Evolutionary conservation across 1,140 invertebrate species (phyloP).

Genomic region (Drosophila simulans): DNA sequence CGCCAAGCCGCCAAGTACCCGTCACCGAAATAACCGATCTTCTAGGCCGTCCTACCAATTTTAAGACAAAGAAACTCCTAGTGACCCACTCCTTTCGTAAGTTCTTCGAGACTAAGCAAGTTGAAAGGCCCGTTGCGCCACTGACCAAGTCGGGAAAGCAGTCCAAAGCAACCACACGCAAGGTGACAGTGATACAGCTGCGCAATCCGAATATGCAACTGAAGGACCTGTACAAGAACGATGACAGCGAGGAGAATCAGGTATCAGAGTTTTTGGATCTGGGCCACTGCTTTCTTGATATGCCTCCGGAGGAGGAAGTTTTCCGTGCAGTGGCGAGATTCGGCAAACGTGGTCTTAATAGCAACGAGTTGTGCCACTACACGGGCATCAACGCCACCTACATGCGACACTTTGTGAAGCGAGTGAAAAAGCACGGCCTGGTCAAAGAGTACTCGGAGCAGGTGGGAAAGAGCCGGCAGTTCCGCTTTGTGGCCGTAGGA

Average conservation of each 20-base stretch:
- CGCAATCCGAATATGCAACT: slow-evolving; percentile 56
- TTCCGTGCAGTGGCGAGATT: slow-evolving; percentile 56
- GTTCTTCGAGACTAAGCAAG: slow-evolving; percentile 60
- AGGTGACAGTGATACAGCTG: slow-evolving; percentile 44
- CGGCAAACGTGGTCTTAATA: slow-evolving; percentile 63
- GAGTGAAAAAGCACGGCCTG: slow-evolving; percentile 21
- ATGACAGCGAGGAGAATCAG: slow-evolving; percentile 86
- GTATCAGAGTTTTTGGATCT: slow-evolving; percentile 44
- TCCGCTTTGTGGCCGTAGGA: slow-evolving; percentile 44
- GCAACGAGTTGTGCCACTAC: slow-evolving; percentile 56
- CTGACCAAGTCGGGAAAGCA: slow-evolving; percentile 8
- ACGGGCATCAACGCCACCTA: slow-evolving; percentile 40
- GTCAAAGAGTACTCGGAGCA: slow-evolving; percentile 56
- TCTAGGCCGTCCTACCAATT: slow-evolving; percentile 26
- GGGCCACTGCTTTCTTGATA: slow-evolving; percentile 58
- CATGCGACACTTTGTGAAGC: slow-evolving; percentile 54
- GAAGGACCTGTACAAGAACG: slow-evolving; percentile 79
- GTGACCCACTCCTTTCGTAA: slow-evolving; percentile 61
- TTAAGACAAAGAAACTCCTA: slow-evolving; percentile 52
- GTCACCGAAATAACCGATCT: slow-evolving; percentile 25
- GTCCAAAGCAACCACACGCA: slow-evolving; percentile 29
- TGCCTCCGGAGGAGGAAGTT: slow-evolving; percentile 67
- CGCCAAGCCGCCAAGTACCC: slow-evolving; percentile 30
- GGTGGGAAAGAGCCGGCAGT: slow-evolving; percentile 61
- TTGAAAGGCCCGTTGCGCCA: neutral